A percentile compares a stretch with the other conserved stretches of the same genome.
These are phyloP conservation scores for Silurus lanzhouensis DNA, from an alignment of 2,797 vertebrate species.

Conservation along the genomic window DNA sequence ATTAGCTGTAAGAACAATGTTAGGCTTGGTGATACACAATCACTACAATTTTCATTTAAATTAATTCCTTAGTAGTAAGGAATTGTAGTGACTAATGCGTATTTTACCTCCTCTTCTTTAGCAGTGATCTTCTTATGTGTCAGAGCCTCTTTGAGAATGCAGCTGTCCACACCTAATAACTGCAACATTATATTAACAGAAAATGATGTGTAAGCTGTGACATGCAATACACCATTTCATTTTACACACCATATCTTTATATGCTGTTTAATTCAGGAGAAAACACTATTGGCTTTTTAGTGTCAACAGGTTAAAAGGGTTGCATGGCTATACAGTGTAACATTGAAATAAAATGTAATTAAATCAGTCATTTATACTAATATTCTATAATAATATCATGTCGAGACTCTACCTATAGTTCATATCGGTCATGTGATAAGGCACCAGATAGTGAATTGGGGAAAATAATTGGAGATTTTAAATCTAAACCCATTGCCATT, in stretches of 20 bases:
- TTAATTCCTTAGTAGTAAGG: not conserved
- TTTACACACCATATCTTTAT: not conserved
- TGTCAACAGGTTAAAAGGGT: not conserved
- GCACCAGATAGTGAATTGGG: not conserved
- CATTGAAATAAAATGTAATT: not conserved
- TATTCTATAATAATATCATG: not conserved
- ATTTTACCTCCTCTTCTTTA: constrained; percentile 92
- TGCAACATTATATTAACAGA: constrained; percentile 65
- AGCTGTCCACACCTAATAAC: constrained; percentile 87
- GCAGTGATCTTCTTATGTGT: constrained; percentile 97
- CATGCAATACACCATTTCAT: not conserved
- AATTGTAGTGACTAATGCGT: not conserved
- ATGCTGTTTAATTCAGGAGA: not conserved
- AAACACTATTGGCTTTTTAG: not conserved
- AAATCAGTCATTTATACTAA: too few species aligned
- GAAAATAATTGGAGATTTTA: not conserved
- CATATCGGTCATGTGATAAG: not conserved
- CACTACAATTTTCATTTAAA: not conserved
- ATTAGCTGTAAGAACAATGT: constrained; percentile 75
- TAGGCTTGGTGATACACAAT: not conserved
- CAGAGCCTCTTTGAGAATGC: constrained; percentile 85
- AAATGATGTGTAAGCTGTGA: constrained; percentile 24
- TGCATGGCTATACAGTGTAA: not conserved
- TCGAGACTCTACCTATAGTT: not conserved
- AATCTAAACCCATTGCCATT: not conserved